Evolutionary conservation across 2,113 vertebrate species (phyloP).

Genomic region (Oryzias celebensis): DNA sequence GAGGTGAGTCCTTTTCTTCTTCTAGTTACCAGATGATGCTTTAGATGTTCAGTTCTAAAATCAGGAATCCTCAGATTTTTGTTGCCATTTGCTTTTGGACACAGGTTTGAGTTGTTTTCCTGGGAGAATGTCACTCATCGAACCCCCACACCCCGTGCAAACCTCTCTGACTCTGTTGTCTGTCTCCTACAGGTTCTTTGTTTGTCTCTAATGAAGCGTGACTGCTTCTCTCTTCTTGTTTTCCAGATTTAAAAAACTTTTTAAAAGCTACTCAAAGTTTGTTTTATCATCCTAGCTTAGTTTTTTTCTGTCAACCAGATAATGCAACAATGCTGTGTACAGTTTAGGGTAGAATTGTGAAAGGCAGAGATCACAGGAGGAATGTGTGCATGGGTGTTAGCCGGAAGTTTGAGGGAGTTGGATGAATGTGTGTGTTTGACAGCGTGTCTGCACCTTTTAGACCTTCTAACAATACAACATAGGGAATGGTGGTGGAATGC

Average conservation of each 20-base stretch:
- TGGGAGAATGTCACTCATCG: constrained; percentile 25
- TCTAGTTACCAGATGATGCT: not conserved
- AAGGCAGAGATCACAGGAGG: constrained; percentile 14
- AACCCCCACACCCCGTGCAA: constrained; percentile 5
- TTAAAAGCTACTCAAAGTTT: constrained; percentile 16
- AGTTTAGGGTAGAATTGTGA: not conserved
- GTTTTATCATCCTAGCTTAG: not conserved
- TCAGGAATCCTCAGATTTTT: too few relatives aligned
- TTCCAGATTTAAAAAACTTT: constrained; percentile 27
- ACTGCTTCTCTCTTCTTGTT: constrained; percentile 36
- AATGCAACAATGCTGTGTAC: too few relatives aligned
- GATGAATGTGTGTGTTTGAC: constrained; percentile 19
- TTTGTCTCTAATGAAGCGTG: constrained; percentile 60
- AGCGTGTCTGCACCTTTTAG: constrained; percentile 20
- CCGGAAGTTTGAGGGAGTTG: constrained; percentile 17
- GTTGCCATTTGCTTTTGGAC: not conserved
- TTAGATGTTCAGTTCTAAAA: not conserved
- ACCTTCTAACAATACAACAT: constrained; percentile 27
- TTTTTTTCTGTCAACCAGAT: not conserved
- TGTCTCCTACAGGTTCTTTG: constrained; percentile 44
- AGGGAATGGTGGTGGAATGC: constrained; percentile 28
- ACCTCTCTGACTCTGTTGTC: constrained; percentile 39
- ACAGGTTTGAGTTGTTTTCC: not conserved
- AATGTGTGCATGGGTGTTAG: constrained; percentile 12
- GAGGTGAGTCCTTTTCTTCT: constrained; percentile 79